A percentile compares a stretch with the other conserved stretches of the same genome.
These are phyloP conservation scores for Rhagoletis zephyria DNA, from an alignment of 1,140 invertebrate species.

Conservation along the genomic window DNA sequence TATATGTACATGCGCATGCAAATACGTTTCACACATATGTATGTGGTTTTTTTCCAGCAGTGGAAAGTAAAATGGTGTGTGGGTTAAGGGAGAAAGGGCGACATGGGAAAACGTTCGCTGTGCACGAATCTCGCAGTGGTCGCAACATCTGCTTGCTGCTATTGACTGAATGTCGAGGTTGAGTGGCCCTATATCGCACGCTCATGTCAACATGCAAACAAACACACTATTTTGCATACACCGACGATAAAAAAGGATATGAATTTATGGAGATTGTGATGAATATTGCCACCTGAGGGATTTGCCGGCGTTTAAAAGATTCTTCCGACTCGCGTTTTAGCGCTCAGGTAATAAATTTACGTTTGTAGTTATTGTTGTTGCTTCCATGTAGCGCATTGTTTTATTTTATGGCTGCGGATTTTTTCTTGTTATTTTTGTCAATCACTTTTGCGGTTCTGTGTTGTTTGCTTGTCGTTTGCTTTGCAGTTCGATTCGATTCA, in stretches of 20 bases:
- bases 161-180: too few species aligned
- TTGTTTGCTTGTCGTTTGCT: constrained; percentile 1
- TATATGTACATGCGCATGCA: neutral
- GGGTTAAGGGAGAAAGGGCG: too few species aligned
- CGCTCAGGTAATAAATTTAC: neutral
- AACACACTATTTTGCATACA: neutral
- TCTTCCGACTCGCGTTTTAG: neutral
- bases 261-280: constrained; percentile 32
- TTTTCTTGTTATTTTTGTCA: neutral
- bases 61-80: too few species aligned
- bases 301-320: constrained; percentile 19
- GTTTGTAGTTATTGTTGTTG: constrained; percentile 1
- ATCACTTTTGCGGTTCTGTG: neutral
- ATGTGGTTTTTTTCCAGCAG: too few species aligned
- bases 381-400: neutral
- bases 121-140: too few species aligned
- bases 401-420: neutral
- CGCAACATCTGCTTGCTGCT: too few species aligned
- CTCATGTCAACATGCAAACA: too few species aligned
- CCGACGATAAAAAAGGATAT: constrained; percentile 1
- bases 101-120: too few species aligned
- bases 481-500: neutral
- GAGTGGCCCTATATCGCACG: too few species aligned
- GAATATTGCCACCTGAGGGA: constrained; percentile 27
- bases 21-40: too few species aligned